phyloP scores from a whole-genome alignment of 2,113 vertebrate genomes.

The Panthera uncia region DNA sequence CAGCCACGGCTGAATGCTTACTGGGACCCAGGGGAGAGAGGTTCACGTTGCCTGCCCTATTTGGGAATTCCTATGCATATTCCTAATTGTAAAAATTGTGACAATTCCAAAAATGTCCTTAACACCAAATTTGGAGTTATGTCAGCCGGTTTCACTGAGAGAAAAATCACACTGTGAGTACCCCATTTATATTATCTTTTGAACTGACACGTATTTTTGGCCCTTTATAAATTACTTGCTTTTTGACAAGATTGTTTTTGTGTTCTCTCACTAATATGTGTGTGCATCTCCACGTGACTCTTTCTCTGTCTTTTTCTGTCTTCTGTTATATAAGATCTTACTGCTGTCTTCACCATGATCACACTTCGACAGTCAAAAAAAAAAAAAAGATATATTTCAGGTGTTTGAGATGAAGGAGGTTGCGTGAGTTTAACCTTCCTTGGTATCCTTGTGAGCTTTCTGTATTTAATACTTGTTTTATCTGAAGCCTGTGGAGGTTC shows the following conservation, averaged over 20 bases:
- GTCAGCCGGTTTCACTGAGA: background rate
- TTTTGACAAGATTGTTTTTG: slow-evolving; percentile 78
- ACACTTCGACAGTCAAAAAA: slow-evolving; percentile 82
- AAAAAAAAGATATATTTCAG: slow-evolving; percentile 84
- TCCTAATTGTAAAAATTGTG: background rate
- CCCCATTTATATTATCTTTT: slow-evolving; percentile 57
- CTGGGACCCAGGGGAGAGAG: background rate
- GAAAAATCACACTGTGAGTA: background rate
- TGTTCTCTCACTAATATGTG: slow-evolving; percentile 63
- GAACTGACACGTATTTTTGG: slow-evolving; percentile 47
- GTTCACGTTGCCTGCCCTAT: background rate
- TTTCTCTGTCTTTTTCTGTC: slow-evolving; percentile 75
- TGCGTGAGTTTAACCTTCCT: slow-evolving; percentile 90
- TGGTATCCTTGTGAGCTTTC: slow-evolving; percentile 87
- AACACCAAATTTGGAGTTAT: slow-evolving; percentile 9
- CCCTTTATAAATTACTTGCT: slow-evolving; percentile 74
- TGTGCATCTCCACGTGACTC: slow-evolving; percentile 71
- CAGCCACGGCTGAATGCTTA: background rate
- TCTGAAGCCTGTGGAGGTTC: slow-evolving; percentile 91
- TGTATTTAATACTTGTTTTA: slow-evolving; percentile 91
- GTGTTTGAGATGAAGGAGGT: slow-evolving; percentile 89
- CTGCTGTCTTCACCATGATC: slow-evolving; percentile 85
- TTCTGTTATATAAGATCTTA: slow-evolving; percentile 87
- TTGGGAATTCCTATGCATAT: background rate
- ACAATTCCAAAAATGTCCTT: slow-evolving; percentile 28